Evolutionary conservation across 2,113 vertebrate genomes (phyloP), one percentile per base, ranked within the genome.

Genomic region (Dipodomys merriami): DNA sequence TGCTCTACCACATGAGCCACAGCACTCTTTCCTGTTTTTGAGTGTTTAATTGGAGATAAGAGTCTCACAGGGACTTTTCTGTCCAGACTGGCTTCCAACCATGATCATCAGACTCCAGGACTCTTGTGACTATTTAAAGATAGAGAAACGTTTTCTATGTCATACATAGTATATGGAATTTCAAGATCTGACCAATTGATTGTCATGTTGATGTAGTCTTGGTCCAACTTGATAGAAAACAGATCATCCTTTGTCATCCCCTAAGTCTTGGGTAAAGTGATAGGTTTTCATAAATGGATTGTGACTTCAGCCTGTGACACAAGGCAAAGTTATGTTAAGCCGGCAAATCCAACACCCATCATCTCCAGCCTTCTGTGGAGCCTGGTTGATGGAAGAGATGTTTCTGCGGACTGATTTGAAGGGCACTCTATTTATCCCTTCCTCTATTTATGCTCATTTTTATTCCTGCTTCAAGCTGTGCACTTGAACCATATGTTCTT

Each of bases 401-500:
- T 90, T 92, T 87, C 79, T 83, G 91, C 71, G 82, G 93, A 29
- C 93, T 78, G 46, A 20, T 72, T 90, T 95, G 94, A 95, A 96
- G 96, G 96, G 77, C 88, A 72, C 6, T 49, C 85, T 88, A 53
- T 91, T 81, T 93, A 84, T 79, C 93, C 85, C 64, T 93, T 93
- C 91, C 93, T 94, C 78, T 88, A 9, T 64, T 19, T n/a, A 62
- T 91, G 84, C 93, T 95, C 71, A 94, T 95, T 96, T 95, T 94
- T 83, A 93, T 95, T 94, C 92, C 71, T 76, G 60, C 82, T 90
- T 91, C 93, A 95, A 74, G 68, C 88, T 93, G 91, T 94, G 93
- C 65, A 69, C 94, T 96, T 93, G 88, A 92, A 95, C 93, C 96
- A 94, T 96, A 95, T 97, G 96, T 95, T 96, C 96, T 95, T 91